Evolutionary conservation across 2,113 vertebrate species (phyloP).

Genomic region (Phylloscopus trochilus): DNA sequence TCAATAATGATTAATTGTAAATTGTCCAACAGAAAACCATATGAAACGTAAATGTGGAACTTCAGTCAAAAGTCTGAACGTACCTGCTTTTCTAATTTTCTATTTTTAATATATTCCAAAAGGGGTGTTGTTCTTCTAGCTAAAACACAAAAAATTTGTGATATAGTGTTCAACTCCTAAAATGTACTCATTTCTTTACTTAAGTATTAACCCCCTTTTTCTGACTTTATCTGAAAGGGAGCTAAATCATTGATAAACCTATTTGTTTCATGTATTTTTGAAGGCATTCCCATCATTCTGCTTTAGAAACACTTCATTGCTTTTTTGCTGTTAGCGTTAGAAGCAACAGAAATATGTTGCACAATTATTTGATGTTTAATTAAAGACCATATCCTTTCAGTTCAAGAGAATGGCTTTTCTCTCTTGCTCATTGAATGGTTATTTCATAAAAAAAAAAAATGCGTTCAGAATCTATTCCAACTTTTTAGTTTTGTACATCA

Average conservation of each 20-base stretch:
- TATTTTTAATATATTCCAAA: constrained; percentile 97
- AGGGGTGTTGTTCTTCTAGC: constrained; percentile 96
- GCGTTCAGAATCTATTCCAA: not conserved
- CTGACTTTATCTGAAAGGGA: constrained; percentile 43
- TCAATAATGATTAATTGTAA: not conserved
- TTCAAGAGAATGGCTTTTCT: not conserved
- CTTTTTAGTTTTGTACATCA: not conserved
- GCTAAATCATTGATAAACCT: not conserved
- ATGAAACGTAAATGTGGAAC: constrained; percentile 29
- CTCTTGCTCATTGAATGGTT: not conserved
- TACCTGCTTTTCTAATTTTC: constrained; percentile 99
- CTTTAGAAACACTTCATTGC: not conserved
- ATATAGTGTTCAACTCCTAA: constrained; percentile 63
- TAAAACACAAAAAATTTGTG: constrained; percentile 76
- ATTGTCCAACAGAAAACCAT: not conserved
- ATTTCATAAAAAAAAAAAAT: constrained; percentile 15
- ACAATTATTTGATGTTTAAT: not conserved
- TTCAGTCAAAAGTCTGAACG: constrained; percentile 59
- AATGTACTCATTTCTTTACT: constrained; percentile 54
- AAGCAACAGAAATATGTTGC: not conserved
- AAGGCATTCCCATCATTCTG: not conserved
- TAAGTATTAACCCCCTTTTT: constrained; percentile 35
- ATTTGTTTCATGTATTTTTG: not conserved
- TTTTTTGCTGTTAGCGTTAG: not conserved
- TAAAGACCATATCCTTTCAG: not conserved